Conservation (phyloP, 2,888 invertebrate species). For the Spodoptera exigua region DNA sequence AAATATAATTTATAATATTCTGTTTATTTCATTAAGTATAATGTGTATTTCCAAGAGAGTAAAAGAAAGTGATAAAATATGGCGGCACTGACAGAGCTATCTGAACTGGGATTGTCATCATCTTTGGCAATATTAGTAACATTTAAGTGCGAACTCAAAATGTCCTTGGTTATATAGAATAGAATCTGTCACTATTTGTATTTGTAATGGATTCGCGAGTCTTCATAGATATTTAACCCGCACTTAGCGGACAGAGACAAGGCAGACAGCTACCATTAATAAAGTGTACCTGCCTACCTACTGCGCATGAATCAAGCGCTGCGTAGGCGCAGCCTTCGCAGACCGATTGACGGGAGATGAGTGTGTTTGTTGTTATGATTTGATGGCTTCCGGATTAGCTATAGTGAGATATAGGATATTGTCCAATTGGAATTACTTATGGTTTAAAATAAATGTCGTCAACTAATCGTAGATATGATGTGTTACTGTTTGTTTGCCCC, state of each 20-base stretch:
- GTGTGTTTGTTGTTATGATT: conserved; percentile 8
- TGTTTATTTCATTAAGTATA: too few relatives aligned
- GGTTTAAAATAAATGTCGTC: too few relatives aligned
- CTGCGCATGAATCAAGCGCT: conserved; percentile 39
- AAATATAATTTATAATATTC: too few relatives aligned
- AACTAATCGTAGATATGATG: too few relatives aligned
- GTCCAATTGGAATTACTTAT: too few relatives aligned
- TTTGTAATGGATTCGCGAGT: not conserved
- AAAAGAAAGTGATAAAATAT: not conserved
- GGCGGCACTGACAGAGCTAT: too few relatives aligned
- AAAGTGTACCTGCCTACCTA: conserved; percentile 11
- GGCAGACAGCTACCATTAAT: conserved; percentile 37
- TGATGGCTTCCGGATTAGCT: conserved; percentile 14
- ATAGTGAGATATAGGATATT: not conserved
- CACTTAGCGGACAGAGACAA: conserved; percentile 23
- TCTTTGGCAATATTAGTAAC: too few relatives aligned
- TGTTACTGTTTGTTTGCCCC: too few relatives aligned
- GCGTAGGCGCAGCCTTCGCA: conserved; percentile 52
- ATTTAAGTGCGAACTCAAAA: too few relatives aligned
- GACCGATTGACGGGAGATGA: conserved; percentile 19
- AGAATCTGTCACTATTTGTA: too few relatives aligned
- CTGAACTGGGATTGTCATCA: too few relatives aligned
- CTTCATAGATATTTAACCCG: not conserved
- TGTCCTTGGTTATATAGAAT: too few relatives aligned
- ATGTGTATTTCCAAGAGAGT: not conserved